Conservation (phyloP, 2,797 vertebrate species). For the Aselliscus stoliczkanus region DNA sequence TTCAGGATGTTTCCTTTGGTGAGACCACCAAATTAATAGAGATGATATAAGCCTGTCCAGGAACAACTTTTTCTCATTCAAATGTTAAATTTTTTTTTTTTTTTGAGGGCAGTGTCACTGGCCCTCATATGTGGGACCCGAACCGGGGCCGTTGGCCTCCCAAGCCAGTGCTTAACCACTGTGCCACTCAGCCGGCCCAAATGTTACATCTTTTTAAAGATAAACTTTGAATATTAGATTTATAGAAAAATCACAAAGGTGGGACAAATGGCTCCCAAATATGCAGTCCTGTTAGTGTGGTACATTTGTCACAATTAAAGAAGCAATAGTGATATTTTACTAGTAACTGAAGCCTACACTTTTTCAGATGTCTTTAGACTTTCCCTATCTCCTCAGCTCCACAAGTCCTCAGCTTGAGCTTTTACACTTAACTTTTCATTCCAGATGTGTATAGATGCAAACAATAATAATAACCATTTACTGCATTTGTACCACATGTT, state of each 20-base stretch:
- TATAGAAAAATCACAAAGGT: neutral
- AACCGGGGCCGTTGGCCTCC: too few relatives aligned
- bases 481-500: neutral
- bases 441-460: neutral
- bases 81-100: neutral
- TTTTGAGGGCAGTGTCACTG: too few relatives aligned
- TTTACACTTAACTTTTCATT: neutral
- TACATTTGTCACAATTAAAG: neutral
- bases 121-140: too few relatives aligned
- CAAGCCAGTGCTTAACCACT: too few relatives aligned
- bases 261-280: rapidly evolving
- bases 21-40: neutral
- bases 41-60: neutral
- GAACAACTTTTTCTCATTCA: neutral
- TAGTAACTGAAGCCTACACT: neutral
- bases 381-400: neutral
- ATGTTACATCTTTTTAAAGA: neutral
- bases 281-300: neutral
- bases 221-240: neutral
- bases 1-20: conserved; percentile 10
- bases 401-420: neutral
- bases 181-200: too few relatives aligned
- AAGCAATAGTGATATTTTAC: neutral
- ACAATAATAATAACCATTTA: neutral
- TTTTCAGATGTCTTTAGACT: neutral